phyloP scores from a whole-genome alignment of 2,113 vertebrate genomes.

The Dipodomys stephensi region DNA sequence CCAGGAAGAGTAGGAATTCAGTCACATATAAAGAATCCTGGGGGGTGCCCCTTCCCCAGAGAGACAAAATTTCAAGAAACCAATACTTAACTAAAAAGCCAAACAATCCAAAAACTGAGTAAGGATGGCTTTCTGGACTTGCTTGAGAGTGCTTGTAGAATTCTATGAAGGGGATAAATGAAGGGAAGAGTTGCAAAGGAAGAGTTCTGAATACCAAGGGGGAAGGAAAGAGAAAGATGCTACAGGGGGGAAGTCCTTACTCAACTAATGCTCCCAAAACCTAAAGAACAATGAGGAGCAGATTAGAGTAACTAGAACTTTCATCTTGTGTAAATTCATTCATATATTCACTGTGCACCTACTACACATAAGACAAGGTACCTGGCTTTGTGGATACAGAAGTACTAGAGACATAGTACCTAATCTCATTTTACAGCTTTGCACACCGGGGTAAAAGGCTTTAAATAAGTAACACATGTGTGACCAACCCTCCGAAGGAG shows the following conservation, averaged over 20 bases:
- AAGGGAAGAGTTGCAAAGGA: not conserved
- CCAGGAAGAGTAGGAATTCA: slow-evolving; percentile 20
- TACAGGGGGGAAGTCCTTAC: not conserved
- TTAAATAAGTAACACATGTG: not conserved
- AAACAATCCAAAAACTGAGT: slow-evolving; percentile 2
- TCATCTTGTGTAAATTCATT: not conserved
- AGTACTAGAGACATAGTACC: not conserved
- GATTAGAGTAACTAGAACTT: not conserved
- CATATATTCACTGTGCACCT: not conserved
- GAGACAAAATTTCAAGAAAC: not conserved
- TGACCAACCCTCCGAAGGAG: not conserved
- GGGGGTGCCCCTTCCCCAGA: not conserved
- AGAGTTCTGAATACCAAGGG: not conserved
- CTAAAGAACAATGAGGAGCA: not conserved
- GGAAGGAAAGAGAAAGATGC: not conserved
- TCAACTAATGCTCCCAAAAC: not conserved
- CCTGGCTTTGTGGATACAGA: not conserved
- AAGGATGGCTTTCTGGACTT: not conserved
- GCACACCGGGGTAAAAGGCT: not conserved
- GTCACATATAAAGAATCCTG: not conserved
- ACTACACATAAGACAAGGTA: not conserved
- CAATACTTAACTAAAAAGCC: not conserved
- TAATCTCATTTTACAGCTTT: not conserved
- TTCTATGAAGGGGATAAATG: slow-evolving; percentile 17
- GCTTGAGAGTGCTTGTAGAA: not conserved